Evolutionary conservation across 1,140 invertebrate genomes (phyloP), one percentile per base, ranked within the genome.

Genomic region (Aphelenchoides besseyi): DNA sequence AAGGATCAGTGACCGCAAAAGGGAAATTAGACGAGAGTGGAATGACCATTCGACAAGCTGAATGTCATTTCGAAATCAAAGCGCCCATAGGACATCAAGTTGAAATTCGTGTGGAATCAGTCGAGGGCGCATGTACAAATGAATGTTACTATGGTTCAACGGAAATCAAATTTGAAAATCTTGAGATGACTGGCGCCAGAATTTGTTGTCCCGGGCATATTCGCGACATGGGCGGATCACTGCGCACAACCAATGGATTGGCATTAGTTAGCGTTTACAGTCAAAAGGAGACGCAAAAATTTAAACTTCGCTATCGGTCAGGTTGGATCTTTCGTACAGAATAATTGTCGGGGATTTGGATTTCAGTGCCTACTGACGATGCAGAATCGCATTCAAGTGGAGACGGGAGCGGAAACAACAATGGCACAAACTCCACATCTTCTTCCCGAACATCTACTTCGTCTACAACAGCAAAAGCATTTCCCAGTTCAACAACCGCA

Each of bases 181-280:
- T 77, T n/a, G 26, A 33, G 33, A 76, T 33, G 53, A 41, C 54
- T 26, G 74, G 74, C 0, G 73, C 62, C 32, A 35, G 74, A 26
- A 52, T 79, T 37, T 80, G 74, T 48, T 75, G 74, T 70, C 55
- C 73, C 1, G 37, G 73, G 8, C 74, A 75, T 18, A 79, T 74
- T 52, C 26, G 35, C 23, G 74, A 75, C 8, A 37, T 75, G 16
- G 63, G 63, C 55, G 74, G 74, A 32, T 35, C 16, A n/a, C 8
- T 75, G 1, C 33, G 3, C 0, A 69, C 72, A 12, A 37, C 23
- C 26, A 52, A 36, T 2, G 53, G 48, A 18, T 37, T 79, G 76
- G 71, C 71, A 18, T 52, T 75, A 33, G 59, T 78, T 0, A 79
- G 77, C 36, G 23, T 76, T 26, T 75, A 75, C 64, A 80, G 37